Base-by-base conservation (phyloP, 2,888 invertebrate genomes). In the Aproaerema taeniolella region DNA sequence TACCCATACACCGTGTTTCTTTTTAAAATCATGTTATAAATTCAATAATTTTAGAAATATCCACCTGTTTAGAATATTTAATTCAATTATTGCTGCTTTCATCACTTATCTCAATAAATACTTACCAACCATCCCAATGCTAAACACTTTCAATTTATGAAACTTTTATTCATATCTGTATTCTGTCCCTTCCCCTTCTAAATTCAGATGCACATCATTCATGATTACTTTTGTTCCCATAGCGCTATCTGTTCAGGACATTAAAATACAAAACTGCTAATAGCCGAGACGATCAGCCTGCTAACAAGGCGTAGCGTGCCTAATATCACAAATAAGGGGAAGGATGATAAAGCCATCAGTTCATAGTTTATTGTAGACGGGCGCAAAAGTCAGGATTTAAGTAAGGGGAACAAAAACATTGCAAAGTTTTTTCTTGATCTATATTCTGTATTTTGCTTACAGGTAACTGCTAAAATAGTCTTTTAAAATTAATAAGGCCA, bases 301-400 rank as follows among this genome's bases (percentile, higher is more conserved):
- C 50, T 71, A 74, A 74, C 65, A 47, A 58, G 53, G 55, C 69
- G 53, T 61, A 52, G 65, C 67, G 57, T 58, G 47, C 43, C 67
- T 45, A 71, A 76, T 71, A 24, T 48, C 45, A 48, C 43, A 52
- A 49, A 50, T 46, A 42, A 55, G 74, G 72, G 67, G n/a, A n/a
- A 45, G 52, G 43, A 36, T 10, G 59, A 75, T 75, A 59, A 60
- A 75, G 74, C 49, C 62, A 57, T 76, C 67, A 63, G 47, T 35
- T 28, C 39, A 14, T 39, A 31, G 31, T 26, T n/a, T 34, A 26
- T n/a, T n/a, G 9, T 28, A n/a, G n/a, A n/a, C n/a, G n/a, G n/a
- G n/a, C n/a, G n/a, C n/a, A n/a, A n/a, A 37, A 31, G 20, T 29
- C 30, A 20, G 20, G n/a, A n/a, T n/a, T n/a, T n/a, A n/a, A n/a